Evolutionary conservation across 1,140 invertebrate genomes (phyloP).

Genomic region (Oryzaephilus surinamensis): DNA sequence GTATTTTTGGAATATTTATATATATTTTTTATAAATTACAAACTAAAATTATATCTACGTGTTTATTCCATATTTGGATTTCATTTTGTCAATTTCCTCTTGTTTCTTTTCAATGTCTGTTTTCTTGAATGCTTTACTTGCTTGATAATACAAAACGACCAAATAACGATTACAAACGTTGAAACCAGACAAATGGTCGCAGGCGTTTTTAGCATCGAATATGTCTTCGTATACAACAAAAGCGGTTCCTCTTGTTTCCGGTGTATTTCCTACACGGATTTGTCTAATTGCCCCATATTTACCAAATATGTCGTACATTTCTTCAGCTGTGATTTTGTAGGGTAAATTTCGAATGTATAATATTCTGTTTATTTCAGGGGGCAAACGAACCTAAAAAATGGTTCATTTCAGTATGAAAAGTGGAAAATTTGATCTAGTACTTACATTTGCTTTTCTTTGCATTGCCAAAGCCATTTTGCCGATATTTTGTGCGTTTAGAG

Average conservation of each 20-base stretch:
- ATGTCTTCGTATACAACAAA: constrained; percentile 99
- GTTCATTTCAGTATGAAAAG: constrained; percentile 10
- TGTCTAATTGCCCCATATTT: constrained; percentile 99
- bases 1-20: too few relatives aligned
- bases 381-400: constrained; percentile 75
- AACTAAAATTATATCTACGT: constrained; percentile 20
- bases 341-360: constrained; percentile 95
- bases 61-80: constrained; percentile 79
- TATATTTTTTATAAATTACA: constrained; percentile 4
- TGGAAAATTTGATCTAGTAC: constrained; percentile 18
- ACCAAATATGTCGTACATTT: constrained; percentile 99
- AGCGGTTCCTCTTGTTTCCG: constrained; percentile 94
- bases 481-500: too few relatives aligned
- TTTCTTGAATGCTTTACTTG: constrained; percentile 91
- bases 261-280: constrained; percentile 96
- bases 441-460: constrained; percentile 50
- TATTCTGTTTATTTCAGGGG: constrained; percentile 97
- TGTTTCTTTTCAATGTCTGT: constrained; percentile 94
- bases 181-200: constrained; percentile 97
- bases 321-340: constrained; percentile 99
- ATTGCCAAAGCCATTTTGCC: constrained; percentile 51
- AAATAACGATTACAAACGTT: constrained; percentile 98
- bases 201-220: constrained; percentile 99
- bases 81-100: constrained; percentile 93
- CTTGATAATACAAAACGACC: constrained; percentile 94